phyloP scores from a whole-genome alignment of 1,140 invertebrate genomes.

The Macrobrachium nipponense region DNA sequence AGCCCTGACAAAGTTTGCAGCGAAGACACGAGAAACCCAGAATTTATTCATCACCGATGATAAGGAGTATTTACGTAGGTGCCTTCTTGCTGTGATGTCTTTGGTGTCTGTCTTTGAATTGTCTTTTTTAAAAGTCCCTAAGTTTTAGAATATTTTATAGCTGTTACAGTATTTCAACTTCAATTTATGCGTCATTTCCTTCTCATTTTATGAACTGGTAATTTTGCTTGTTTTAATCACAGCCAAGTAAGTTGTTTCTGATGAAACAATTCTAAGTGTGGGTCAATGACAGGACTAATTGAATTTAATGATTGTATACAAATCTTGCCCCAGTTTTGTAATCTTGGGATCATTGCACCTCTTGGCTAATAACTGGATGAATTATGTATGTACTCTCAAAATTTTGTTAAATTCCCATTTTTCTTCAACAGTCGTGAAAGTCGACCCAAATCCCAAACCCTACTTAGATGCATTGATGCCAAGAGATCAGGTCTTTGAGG shows the following conservation, averaged over 20 bases:
- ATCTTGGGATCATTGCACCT: too few species aligned
- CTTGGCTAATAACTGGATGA: background rate
- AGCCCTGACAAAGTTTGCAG: constrained; percentile 92
- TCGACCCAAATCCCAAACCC: constrained; percentile 70
- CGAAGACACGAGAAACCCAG: constrained; percentile 92
- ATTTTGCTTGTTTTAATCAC: too few species aligned
- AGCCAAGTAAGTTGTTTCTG: too few species aligned
- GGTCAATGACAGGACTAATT: too few species aligned
- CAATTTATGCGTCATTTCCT: too few species aligned
- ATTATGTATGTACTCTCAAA: constrained; percentile 17
- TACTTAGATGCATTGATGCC: constrained; percentile 89
- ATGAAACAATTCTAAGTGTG: too few species aligned
- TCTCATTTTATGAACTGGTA: too few species aligned
- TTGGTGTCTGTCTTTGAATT: background rate
- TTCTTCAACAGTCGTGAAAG: constrained; percentile 44
- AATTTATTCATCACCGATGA: constrained; percentile 91
- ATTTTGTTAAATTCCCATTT: background rate
- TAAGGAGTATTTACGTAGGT: constrained; percentile 86
- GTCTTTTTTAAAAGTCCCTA: too few species aligned
- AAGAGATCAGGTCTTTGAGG: constrained; percentile 94
- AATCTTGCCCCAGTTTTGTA: too few species aligned
- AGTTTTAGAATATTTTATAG: too few species aligned
- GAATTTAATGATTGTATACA: too few species aligned
- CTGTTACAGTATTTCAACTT: too few species aligned
- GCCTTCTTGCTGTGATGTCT: background rate